Evolutionary conservation across 2,113 vertebrate genomes (phyloP), one percentile per base, ranked within the genome.

Genomic region (Elaphurus davidianus): DNA sequence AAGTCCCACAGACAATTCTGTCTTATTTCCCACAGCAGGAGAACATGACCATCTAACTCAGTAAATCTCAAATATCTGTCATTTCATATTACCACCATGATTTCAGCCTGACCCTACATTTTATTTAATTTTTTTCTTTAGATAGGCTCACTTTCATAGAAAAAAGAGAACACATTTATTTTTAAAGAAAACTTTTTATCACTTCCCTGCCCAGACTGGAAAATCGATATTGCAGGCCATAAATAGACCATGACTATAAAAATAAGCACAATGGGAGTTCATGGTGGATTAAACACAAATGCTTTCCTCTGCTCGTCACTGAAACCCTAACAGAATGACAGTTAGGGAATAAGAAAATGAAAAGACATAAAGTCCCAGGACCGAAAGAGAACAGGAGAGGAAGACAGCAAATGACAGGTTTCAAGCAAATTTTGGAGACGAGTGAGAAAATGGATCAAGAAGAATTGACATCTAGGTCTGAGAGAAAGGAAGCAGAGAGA

Each of bases 211-310:
- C 40, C 50, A 67, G 90, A 76, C 74, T 87, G 16, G 90, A 94
- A 97, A 90, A 87, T 36, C 81, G 67, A 62, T 57, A 79, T 85
- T 27, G 6, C 33, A 47, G 8, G 12, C 82, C 76, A 90, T 91
- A 97, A 86, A 86, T 82, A 98, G 96, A 74, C 67, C 12, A 27
- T 64, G 78, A 55, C 64, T 91, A 88, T 79, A 94, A 95, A 97
- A 95, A 89, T 87, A 82, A 85, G 59, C 94, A 55, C 59, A 81
- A 57, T 74, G 74, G 40, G 27, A 84, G 28, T 90, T 97, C 88
- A 79, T n/a, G 82, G 93, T 83, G 47, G 55, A 95, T 96, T 97
- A 60, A 85, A 83, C 86, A 78, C 36, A 92, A 57, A 93, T 0
- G 1, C 33, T 93, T 84, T 47, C 62, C 87, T 85, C 74, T 86